These are phyloP conservation scores for Morbakka virulenta DNA, from an alignment of 30 jellyfish, hydroid and myxozoan species.

Conservation along the genomic window DNA sequence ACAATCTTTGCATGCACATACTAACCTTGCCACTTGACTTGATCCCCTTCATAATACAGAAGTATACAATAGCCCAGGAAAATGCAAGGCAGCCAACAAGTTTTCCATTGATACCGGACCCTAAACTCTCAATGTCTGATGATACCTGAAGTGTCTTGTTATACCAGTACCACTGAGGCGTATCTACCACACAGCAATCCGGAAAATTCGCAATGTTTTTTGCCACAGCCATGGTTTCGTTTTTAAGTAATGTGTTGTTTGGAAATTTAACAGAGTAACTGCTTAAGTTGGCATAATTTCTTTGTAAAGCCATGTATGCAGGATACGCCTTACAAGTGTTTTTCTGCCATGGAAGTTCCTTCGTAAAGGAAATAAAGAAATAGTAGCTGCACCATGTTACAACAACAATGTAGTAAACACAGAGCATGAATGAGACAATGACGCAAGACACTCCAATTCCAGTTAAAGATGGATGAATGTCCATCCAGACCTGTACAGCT, in stretches of 20 bases:
- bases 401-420: slow-evolving; percentile 63
- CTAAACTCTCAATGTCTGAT: slow-evolving; percentile 27
- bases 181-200: slow-evolving; percentile 66
- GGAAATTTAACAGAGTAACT: too few relatives aligned
- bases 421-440: slow-evolving; percentile 67
- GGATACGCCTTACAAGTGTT: slow-evolving; percentile 48
- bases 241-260: slow-evolving; percentile 3
- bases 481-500: slow-evolving; percentile 66
- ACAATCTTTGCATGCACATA: too few relatives aligned
- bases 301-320: slow-evolving; percentile 42
- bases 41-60: slow-evolving; percentile 80
- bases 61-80: slow-evolving; percentile 67
- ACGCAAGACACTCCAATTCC: slow-evolving; percentile 78
- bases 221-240: slow-evolving; percentile 26
- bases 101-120: slow-evolving; percentile 65
- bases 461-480: slow-evolving; percentile 66
- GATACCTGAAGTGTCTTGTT: slow-evolving; percentile 64
- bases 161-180: slow-evolving; percentile 76
- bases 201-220: slow-evolving; percentile 41
- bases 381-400: slow-evolving; percentile 69
- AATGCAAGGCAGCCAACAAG: slow-evolving; percentile 64
- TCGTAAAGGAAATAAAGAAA: slow-evolving; percentile 70
- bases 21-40: slow-evolving; percentile 77
- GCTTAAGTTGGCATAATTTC: too few relatives aligned
- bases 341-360: slow-evolving; percentile 65